Percentiles rank a stretch among this genome's conserved stretches.
Evolutionary conservation across 1,140 invertebrate species (phyloP).

Genomic region (Arion vulgaris): DNA sequence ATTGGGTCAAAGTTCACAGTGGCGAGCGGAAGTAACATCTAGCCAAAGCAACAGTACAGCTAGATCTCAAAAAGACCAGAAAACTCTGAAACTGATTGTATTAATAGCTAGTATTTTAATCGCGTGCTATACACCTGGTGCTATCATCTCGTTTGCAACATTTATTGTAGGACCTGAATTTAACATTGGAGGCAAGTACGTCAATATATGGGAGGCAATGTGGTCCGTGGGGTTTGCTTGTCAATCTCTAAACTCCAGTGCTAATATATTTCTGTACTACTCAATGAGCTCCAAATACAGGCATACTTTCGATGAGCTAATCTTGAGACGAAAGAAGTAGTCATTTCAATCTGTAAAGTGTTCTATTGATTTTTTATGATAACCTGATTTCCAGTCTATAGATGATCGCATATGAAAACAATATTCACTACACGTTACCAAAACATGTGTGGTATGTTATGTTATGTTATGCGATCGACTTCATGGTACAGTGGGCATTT

Average conservation of each 20-base stretch:
- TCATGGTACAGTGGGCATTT: too few relatives aligned
- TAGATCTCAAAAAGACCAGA: not conserved
- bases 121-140: not conserved
- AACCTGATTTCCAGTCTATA: too few relatives aligned
- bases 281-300: slow-evolving; percentile 7
- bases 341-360: too few relatives aligned
- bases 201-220: not conserved
- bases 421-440: too few relatives aligned
- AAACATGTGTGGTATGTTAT: too few relatives aligned
- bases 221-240: not conserved
- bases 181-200: not conserved
- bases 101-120: not conserved
- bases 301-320: not conserved
- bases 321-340: too few relatives aligned
- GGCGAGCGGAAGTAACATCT: not conserved
- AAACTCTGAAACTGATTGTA: not conserved
- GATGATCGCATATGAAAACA: too few relatives aligned
- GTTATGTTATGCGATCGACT: too few relatives aligned
- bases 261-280: not conserved
- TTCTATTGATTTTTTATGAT: too few relatives aligned
- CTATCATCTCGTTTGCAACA: not conserved
- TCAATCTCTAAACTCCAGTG: not conserved
- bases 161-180: not conserved
- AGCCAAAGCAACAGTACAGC: not conserved
- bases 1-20: not conserved